A percentile compares a stretch with the other conserved stretches of the same genome.
Evolutionary conservation across 2,797 vertebrate genomes (phyloP).

Genomic region (Acrossocheilus wenchowensis): DNA sequence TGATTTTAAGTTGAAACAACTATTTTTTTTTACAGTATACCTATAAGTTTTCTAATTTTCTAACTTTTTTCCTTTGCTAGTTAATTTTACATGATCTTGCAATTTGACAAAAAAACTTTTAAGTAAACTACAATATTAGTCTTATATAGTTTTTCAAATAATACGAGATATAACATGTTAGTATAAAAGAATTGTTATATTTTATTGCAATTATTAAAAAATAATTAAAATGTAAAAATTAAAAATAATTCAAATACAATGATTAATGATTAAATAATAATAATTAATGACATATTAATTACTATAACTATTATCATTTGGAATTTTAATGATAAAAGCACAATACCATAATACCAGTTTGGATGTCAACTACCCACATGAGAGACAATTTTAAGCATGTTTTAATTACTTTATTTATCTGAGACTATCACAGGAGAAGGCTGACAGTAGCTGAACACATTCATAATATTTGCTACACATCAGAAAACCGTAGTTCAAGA

Average conservation of each 20-base stretch:
- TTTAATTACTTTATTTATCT: slow-evolving; percentile 9
- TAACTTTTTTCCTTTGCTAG: background rate
- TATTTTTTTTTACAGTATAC: too few relatives aligned
- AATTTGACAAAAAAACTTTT: background rate
- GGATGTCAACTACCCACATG: background rate
- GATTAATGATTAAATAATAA: background rate
- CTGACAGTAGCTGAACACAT: slow-evolving; percentile 11
- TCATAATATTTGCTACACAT: slow-evolving; percentile 22
- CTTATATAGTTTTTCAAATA: background rate
- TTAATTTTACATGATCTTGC: background rate
- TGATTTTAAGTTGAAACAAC: too few relatives aligned
- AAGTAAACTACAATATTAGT: background rate
- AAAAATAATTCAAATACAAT: background rate
- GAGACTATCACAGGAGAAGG: background rate
- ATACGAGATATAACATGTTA: background rate
- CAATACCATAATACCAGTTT: background rate
- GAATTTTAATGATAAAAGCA: background rate
- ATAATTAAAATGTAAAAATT: background rate
- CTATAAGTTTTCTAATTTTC: background rate
- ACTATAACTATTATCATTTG: background rate
- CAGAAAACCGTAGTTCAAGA: slow-evolving; percentile 10
- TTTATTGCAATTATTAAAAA: background rate
- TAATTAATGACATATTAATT: background rate
- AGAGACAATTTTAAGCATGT: background rate
- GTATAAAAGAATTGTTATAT: background rate